Base-by-base conservation (phyloP, 2,113 vertebrate species). In the Sus scrofa region DNA sequence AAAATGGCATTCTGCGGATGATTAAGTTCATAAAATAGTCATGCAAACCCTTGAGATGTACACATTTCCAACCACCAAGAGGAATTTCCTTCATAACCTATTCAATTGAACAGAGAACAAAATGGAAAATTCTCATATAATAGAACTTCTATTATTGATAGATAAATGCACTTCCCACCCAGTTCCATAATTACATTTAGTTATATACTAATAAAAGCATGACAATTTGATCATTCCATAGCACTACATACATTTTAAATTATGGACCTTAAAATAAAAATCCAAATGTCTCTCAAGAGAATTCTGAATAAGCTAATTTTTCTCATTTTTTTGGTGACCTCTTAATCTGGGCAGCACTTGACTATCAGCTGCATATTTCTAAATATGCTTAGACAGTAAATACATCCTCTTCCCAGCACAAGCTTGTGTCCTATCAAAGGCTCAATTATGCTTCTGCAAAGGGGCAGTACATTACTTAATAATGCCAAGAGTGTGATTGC, bases 321-420 rank as follows among this genome's bases (percentile, higher is more conserved):
- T 75, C 77, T 82, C 54, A 58, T 27, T 91, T 85, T 85, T 96
- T 77, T 75, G 9, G 34, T 96, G 63, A 89, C 56, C 65, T 95
- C 78, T 98, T 97, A 91, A 70, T 82, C 77, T 97, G 58, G 39
- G 96, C 62, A 86, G 65, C 91, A 97, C 56, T 96, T 87, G 91
- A 93, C 81, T 97, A 97, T 97, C 97, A 98, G 70, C 96, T 97
- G 50, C 96, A 95, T 96, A 63, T 97, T 84, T 60, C 93, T 94
- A 98, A 98, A 98, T 98, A 98, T 62, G 39, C 54, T 79, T 63
- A 63, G 58, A 97, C 95, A 97, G 98, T 98, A 99, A 98, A 98
- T 98, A 97, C 96, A 97, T 95, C 67, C 74, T 81, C 94, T 98
- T 98, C 97, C 96, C 97, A 95, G 97, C 62, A 98, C 97, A 98